Evolutionary conservation across 2,888 invertebrate species (phyloP).

Genomic region (Fissipunctia ypsillon): DNA sequence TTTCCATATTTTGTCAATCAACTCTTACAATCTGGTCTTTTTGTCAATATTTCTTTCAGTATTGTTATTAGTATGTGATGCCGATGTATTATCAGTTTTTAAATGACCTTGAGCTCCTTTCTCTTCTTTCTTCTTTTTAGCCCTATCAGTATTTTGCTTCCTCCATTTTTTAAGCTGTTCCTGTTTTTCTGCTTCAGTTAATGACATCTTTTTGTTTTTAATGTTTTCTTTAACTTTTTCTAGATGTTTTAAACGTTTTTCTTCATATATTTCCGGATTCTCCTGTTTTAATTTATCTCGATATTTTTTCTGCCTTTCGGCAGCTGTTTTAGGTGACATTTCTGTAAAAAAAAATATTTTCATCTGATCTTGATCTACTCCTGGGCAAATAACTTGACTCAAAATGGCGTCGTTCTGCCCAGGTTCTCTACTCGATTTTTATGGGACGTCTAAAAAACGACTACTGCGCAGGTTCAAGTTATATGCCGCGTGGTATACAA

Average conservation of each 20-base stretch:
- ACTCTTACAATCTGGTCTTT: conserved; percentile 9
- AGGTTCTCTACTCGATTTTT: conserved; percentile 10
- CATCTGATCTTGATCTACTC: conserved; percentile 5
- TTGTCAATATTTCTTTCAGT: conserved; percentile 8
- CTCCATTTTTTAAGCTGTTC: conserved; percentile 13
- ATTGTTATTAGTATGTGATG: conserved; percentile 17
- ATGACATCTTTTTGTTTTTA: conserved; percentile 13
- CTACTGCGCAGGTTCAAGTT: conserved; percentile 7
- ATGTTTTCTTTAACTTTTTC: conserved; percentile 18
- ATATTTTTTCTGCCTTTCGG: conserved; percentile 35
- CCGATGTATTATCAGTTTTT: conserved; percentile 21
- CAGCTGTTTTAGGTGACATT: conserved; percentile 25
- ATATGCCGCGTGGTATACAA: conserved; percentile 3
- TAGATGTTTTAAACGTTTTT: conserved; percentile 17
- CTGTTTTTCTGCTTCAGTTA: conserved; percentile 18
- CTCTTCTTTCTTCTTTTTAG: conserved; percentile 30
- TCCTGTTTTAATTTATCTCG: conserved; percentile 28
- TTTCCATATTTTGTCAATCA: conserved; percentile 13
- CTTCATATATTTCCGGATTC: conserved; percentile 28
- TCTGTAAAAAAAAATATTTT: conserved; percentile 17
- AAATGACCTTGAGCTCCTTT: conserved; percentile 21
- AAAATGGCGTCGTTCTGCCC: conserved; percentile 11
- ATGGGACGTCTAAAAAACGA: conserved; percentile 12
- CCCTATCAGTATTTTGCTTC: conserved; percentile 17
- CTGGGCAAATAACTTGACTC: conserved; percentile 15